Conservation (phyloP, 2,797 vertebrate species). For the Parauchenoglanis ngamensis region DNA sequence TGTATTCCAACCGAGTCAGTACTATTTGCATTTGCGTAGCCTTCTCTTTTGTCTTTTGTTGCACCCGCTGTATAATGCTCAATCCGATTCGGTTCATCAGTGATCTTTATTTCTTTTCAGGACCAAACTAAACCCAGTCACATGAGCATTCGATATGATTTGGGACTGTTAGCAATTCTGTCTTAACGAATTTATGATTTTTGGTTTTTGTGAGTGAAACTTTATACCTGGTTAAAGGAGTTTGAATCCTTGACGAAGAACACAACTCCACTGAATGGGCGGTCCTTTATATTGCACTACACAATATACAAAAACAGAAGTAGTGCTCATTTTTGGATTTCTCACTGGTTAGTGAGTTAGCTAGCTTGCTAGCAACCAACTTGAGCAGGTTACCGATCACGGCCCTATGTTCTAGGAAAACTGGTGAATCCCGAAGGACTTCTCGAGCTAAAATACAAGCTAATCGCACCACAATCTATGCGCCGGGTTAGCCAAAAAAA, state of each 20-base stretch:
- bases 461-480: not conserved
- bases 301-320: not conserved
- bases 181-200: not conserved
- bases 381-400: not conserved
- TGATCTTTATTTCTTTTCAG: not conserved
- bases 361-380: not conserved
- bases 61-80: not conserved
- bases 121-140: not conserved
- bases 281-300: not conserved
- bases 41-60: constrained; percentile 11
- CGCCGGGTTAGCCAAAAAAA: not conserved
- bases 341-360: not conserved
- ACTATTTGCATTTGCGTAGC: not conserved
- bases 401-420: not conserved
- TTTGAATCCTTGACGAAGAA: not conserved
- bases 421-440: not conserved
- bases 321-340: not conserved
- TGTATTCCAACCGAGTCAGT: not conserved
- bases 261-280: too few relatives aligned
- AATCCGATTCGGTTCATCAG: not conserved
- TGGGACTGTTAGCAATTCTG: not conserved
- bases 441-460: not conserved
- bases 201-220: not conserved
- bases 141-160: not conserved
- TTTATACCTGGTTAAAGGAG: not conserved